Evolutionary conservation across 92 coral and sea anemone species (phyloP).

Genomic region (Blastomussa wellsi): DNA sequence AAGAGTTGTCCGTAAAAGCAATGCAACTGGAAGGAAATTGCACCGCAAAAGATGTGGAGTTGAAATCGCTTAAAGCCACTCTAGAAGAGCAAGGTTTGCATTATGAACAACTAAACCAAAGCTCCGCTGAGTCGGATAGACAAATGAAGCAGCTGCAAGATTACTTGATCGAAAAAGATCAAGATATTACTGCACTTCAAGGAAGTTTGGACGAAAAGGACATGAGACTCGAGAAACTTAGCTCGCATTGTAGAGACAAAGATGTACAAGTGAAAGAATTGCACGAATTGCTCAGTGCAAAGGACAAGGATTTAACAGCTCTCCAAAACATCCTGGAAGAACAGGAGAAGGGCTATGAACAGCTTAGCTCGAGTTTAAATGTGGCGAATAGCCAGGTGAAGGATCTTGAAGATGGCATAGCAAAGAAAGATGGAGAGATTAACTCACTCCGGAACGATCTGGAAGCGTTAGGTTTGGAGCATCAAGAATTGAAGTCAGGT

Average conservation of each 20-base stretch:
- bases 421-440: slow-evolving; percentile 15
- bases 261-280: slow-evolving; percentile 14
- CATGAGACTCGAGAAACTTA: slow-evolving; percentile 24
- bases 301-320: slow-evolving; percentile 21
- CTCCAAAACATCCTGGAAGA: slow-evolving; percentile 19
- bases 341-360: slow-evolving; percentile 8
- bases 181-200: slow-evolving; percentile 20
- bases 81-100: slow-evolving; percentile 39
- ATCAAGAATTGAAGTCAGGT: slow-evolving; percentile 18
- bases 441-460: slow-evolving; percentile 18
- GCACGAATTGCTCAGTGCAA: slow-evolving; percentile 4
- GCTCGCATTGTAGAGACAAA: neutral
- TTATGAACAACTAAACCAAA: slow-evolving; percentile 27
- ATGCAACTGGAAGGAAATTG: slow-evolving; percentile 57
- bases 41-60: slow-evolving; percentile 50
- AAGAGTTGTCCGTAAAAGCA: slow-evolving; percentile 13
- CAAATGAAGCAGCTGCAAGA: slow-evolving; percentile 28
- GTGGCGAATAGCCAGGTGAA: slow-evolving; percentile 19
- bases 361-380: slow-evolving; percentile 3
- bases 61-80: slow-evolving; percentile 34
- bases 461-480: slow-evolving; percentile 27
- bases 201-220: slow-evolving; percentile 24
- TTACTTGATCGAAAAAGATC: slow-evolving; percentile 14
- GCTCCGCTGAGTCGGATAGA: slow-evolving; percentile 18
- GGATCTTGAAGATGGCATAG: slow-evolving; percentile 27